Evolutionary conservation across 2,113 vertebrate genomes (phyloP).

Genomic region (Hypomesus transpacificus): DNA sequence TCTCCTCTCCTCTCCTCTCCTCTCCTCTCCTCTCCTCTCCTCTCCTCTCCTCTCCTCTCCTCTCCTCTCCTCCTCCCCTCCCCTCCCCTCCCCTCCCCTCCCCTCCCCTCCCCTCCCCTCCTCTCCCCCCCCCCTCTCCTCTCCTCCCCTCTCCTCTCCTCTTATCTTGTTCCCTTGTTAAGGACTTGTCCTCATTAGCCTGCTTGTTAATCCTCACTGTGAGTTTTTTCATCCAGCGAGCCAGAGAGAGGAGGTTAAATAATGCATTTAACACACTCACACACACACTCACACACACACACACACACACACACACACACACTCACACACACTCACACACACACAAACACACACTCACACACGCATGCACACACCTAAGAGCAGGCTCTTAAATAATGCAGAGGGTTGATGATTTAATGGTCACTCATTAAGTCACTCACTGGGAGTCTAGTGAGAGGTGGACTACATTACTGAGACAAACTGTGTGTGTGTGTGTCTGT

Average conservation of each 20-base stretch:
- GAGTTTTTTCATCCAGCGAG: constrained; percentile 59
- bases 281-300: background rate
- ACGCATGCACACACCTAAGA: background rate
- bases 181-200: constrained; percentile 62
- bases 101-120: background rate
- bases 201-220: constrained; percentile 64
- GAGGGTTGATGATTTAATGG: constrained; percentile 62
- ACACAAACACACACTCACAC: background rate
- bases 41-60: background rate
- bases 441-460: constrained; percentile 56
- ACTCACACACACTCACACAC: background rate
- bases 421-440: constrained; percentile 60
- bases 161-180: constrained; percentile 34
- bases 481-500: constrained; percentile 34
- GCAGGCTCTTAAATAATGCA: constrained; percentile 43
- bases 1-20: background rate
- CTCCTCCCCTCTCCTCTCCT: background rate
- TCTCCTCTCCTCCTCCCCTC: background rate
- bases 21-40: background rate
- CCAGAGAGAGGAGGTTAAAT: constrained; percentile 5
- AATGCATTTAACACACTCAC: background rate
- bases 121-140: background rate
- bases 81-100: background rate
- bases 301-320: constrained; percentile 12
- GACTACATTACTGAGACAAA: constrained; percentile 56